Conservation (phyloP, 2,888 invertebrate species). For the Acrobasis suavella region DNA sequence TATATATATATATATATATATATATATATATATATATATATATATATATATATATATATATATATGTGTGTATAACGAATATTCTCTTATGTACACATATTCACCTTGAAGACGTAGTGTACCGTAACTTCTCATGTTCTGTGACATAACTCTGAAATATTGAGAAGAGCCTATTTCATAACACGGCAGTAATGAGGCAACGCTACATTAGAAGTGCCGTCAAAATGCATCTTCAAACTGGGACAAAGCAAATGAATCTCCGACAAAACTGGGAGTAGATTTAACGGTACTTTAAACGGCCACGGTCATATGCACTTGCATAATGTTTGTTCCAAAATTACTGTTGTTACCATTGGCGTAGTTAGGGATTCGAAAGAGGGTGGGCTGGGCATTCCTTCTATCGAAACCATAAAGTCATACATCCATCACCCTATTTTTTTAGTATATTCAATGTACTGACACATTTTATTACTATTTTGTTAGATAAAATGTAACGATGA, state of each 20-base stretch:
- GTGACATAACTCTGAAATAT: slow-evolving; percentile 14
- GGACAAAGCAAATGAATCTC: slow-evolving; percentile 54
- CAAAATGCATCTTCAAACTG: slow-evolving; percentile 44
- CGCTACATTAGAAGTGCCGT: slow-evolving; percentile 37
- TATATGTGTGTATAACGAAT: too few species aligned
- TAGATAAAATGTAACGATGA: too few species aligned
- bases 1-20: too few species aligned
- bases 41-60: too few species aligned
- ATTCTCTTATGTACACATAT: too few species aligned
- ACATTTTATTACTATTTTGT: too few species aligned
- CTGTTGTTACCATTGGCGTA: background rate
- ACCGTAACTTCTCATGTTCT: background rate
- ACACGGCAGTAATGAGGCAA: slow-evolving; percentile 36
- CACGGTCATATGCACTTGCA: slow-evolving; percentile 36
- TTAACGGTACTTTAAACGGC: slow-evolving; percentile 53
- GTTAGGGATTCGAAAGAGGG: too few species aligned
- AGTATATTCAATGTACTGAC: too few species aligned
- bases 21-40: too few species aligned
- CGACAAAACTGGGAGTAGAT: slow-evolving; percentile 51
- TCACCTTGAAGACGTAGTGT: background rate
- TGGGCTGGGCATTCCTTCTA: too few species aligned
- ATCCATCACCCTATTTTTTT: too few species aligned
- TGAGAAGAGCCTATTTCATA: slow-evolving; percentile 28
- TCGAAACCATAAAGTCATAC: too few species aligned
- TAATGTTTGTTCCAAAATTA: slow-evolving; percentile 40